These are phyloP conservation scores for Lysiphlebus fabarum DNA, from an alignment of 1,140 invertebrate genomes.

Conservation along the genomic window DNA sequence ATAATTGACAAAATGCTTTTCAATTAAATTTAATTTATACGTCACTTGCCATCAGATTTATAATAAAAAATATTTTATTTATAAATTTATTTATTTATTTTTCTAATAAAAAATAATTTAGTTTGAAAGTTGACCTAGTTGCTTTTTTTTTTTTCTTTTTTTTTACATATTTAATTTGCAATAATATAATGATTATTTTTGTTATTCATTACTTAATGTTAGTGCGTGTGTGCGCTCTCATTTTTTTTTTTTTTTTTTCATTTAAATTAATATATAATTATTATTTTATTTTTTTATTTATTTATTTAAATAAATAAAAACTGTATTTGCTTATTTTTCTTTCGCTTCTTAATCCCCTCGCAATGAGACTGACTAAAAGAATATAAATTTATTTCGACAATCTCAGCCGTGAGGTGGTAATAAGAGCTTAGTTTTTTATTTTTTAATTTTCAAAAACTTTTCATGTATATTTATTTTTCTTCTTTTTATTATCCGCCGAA, in stretches of 20 bases:
- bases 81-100: constrained; percentile 8
- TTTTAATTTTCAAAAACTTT: too few relatives aligned
- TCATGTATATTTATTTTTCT: constrained; percentile 51
- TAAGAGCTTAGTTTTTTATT: not conserved
- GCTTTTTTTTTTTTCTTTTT: too few relatives aligned
- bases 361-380: too few relatives aligned
- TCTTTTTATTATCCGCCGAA: constrained; percentile 56
- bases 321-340: not conserved
- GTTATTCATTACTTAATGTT: constrained; percentile 7
- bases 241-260: not conserved
- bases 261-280: not conserved
- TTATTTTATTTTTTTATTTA: not conserved
- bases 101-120: not conserved
- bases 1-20: too few relatives aligned
- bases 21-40: constrained; percentile 20
- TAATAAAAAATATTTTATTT: too few relatives aligned
- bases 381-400: too few relatives aligned
- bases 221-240: constrained; percentile 25
- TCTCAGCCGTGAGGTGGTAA: too few relatives aligned
- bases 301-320: not conserved
- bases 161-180: not conserved
- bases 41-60: constrained; percentile 10
- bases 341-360: not conserved
- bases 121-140: constrained; percentile 9
- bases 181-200: not conserved